Evolutionary conservation across 1,140 invertebrate species (phyloP), one percentile per base, ranked within the genome.

Genomic region (Calephelis virginiensis): DNA sequence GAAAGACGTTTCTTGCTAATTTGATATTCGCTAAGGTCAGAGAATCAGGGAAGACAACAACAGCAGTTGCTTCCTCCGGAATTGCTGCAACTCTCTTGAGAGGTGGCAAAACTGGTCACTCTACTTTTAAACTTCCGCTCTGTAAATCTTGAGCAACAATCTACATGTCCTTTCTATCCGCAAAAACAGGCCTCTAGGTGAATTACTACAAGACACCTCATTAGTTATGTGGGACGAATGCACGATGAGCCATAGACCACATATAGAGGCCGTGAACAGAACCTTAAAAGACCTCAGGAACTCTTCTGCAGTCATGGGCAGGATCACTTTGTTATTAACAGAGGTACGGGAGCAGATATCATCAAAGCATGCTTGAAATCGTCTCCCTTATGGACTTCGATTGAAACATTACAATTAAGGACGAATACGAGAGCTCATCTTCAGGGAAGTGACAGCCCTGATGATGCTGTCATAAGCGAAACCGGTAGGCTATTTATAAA

Each of bases 341-440:
- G 38, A 40, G 38, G 38, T n/a, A n/a, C n/a, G n/a, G n/a, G n/a
- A n/a, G n/a, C n/a, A n/a, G n/a, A n/a, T 40, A 40, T 40, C 7
- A 40, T 40, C 5, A 40, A 40, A 7, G 38, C 38, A 40, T 40
- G 38, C 7, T 40, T 40, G 7, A 40, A 40, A 40, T 40, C 38
- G 7, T 40, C 38, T 40, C 38, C 4, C 38, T 7, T 40, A 5
- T 40, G 38, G 38, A 40, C 38, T 5, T 40, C 4, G 4, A 7
- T 40, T 40, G 61, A 85, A 75, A 79, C 68, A 73, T 59, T 91
- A 9, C 69, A 82, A 68, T 82, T 91, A 70, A 84, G 62, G 8
- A 87, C 67, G n/a, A 85, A 70, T 85, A 89, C 90, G 82, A 75
- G 83, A 71, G 84, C 90, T 37, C 62, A 80, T 64, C 70, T 83